phyloP scores from a whole-genome alignment of 1,140 invertebrate genomes.

The Atta cephalotes region DNA sequence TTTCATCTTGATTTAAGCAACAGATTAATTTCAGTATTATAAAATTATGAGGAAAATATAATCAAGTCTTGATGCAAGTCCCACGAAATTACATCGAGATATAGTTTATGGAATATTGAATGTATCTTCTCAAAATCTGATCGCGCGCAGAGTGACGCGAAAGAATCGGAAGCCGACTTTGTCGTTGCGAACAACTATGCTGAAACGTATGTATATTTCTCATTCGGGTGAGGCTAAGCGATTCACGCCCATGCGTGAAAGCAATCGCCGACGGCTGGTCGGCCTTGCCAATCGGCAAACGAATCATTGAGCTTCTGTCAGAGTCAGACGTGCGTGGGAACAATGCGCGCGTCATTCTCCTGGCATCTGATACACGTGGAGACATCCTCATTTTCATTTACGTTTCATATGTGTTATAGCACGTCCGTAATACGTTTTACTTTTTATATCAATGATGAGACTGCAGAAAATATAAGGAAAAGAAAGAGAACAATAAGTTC shows the following conservation, averaged over 20 bases:
- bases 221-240: conserved; percentile 31
- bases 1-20: neutral
- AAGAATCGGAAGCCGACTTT: neutral
- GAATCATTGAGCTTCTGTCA: conserved; percentile 75
- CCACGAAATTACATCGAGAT: neutral
- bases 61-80: neutral
- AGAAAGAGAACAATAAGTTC: neutral
- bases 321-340: conserved; percentile 62
- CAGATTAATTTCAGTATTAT: neutral
- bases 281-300: conserved; percentile 55
- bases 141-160: neutral
- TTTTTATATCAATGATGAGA: neutral
- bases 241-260: conserved; percentile 39
- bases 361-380: conserved; percentile 54
- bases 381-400: conserved; percentile 36
- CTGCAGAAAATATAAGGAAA: neutral
- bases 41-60: neutral
- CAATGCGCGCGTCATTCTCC: conserved; percentile 67
- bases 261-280: conserved; percentile 43
- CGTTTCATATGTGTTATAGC: neutral
- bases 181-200: neutral
- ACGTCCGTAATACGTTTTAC: neutral
- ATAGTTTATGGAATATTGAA: conserved; percentile 10
- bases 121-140: neutral
- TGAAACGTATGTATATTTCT: neutral